Base-by-base conservation (phyloP, 1,140 invertebrate species). In the Lordiphosa mommai region DNA sequence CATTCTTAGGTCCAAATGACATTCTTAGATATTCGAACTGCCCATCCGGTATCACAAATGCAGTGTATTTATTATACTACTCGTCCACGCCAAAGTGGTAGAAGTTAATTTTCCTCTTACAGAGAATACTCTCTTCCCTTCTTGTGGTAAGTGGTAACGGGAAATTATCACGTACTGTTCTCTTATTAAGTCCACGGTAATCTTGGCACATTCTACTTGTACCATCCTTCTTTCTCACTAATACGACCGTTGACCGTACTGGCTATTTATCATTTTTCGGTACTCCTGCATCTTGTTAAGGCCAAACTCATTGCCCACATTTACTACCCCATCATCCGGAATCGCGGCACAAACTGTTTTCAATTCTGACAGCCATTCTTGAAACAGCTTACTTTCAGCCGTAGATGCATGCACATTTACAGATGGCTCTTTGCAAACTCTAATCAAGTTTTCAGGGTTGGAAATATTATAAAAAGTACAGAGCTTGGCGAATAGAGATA, bases 131-230 rank as follows among this genome's bases (percentile, higher is more conserved):
- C 4, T 16, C 12, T 43, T 50, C n/a, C 29, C 16, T 34, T 33
- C 12, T 2, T 10, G 14, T 30, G 2, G 53, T 46, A 44, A 51
- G 49, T 5, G 49, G 49, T 14, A 52, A 4, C 3, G 30, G 4
- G 4, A 46, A 36, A 34, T 55, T 40, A 33, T 40, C 17, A 16
- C 27, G 3, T 13, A n/a, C 12, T 1, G 40, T 48, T 10, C 8
- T 12, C 13, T 43, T 55, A 27, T 58, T 58, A 3, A 55, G 7
- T 1, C 46, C 46, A 14, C 60, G 16, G 9, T 50, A 59, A 29
- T 59, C 46, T 3, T 49, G 20, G 27, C 52, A 57, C 51, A 63
- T 57, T 17, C 60, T 9, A 32, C 8, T 17, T 27, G 27, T 23
- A 5, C 36, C 37, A 34, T 51, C 9, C 9, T 43, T 61, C 6